Base-by-base conservation (phyloP, 2,888 invertebrate species). In the Drosophila ustulata region DNA sequence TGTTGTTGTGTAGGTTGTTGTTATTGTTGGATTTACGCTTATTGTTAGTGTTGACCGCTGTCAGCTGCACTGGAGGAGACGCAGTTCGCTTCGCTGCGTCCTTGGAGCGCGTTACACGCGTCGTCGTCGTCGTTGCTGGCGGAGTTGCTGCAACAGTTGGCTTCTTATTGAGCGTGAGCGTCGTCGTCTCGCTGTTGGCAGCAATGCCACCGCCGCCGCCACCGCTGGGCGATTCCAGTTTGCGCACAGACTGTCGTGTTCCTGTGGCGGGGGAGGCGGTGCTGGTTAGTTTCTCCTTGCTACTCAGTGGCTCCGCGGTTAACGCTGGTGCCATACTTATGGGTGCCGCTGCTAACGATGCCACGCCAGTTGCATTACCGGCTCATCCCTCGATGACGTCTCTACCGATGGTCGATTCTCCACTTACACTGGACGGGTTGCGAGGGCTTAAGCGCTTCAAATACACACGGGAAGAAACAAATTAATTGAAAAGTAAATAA, bases 261-360 rank as follows among this genome's bases (percentile, higher is more conserved):
- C 81, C 84, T 58, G 81, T 81, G 18, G 87, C 75, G 25, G 91
- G 90, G 58, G 91, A 90, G 56, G 90, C 93, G 82, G 93, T 93
- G 80, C 86, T 93, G 63, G 93, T 91, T 47, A 92, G 71, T 78
- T 92, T 92, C 78, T 91, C 92, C 64, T 90, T 91, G 66, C 91
- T 89, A 91, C 93, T 93, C 84, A 93, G 91, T 86, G 94, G 94
- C 94, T 97, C 96, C 92, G 97, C 96, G 92, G 97, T 96, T 93
- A 97, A 95, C 94, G 97, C 97, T 94, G 97, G 97, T 95, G 97
- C 97, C 97, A 98, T 97, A 95, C 77, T 83, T 76, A 70, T 89
- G 37, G 37, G n/a, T 84, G 71, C 18, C 18, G 70, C 64, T 70
- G 69, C 72, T 79, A 80, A 80, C 7, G 30, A 30, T 82, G 82